phyloP scores from a whole-genome alignment of 2,888 invertebrate genomes.

The Ophion slaviceki region DNA sequence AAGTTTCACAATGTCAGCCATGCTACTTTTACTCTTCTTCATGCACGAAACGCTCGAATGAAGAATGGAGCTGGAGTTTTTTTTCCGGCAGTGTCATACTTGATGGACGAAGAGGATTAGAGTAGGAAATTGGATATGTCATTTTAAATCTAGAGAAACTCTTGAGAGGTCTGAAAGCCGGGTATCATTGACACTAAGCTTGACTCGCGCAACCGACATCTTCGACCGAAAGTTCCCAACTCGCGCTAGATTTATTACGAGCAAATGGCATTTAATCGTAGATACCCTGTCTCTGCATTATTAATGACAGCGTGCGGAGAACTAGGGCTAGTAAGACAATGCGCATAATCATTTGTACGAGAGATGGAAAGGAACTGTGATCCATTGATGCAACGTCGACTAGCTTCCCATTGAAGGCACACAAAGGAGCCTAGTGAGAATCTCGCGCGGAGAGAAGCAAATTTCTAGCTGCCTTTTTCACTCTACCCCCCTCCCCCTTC shows the following conservation, averaged over 20 bases:
- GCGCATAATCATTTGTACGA: constrained; percentile 22
- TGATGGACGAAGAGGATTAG: background rate
- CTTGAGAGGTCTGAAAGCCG: background rate
- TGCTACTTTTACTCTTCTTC: too few species aligned
- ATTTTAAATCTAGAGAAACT: background rate
- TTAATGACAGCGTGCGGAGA: constrained; percentile 6
- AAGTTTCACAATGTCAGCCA: too few species aligned
- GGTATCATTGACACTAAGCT: background rate
- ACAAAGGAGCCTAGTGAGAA: constrained; percentile 55
- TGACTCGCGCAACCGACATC: background rate
- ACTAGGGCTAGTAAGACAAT: constrained; percentile 26
- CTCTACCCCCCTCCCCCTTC: background rate
- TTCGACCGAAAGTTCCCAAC: background rate
- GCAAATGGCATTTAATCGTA: background rate
- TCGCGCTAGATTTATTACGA: background rate
- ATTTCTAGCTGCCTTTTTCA: constrained; percentile 28
- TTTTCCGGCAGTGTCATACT: too few species aligned
- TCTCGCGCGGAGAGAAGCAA: constrained; percentile 30
- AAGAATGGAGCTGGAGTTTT: too few species aligned
- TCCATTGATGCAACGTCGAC: constrained; percentile 51
- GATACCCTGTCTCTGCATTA: constrained; percentile 2
- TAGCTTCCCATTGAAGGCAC: constrained; percentile 55
- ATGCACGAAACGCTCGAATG: too few species aligned
- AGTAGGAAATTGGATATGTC: constrained; percentile 2
- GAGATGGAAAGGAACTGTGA: constrained; percentile 31